Base-by-base conservation (phyloP, 2,888 invertebrate genomes). In the Crematogaster levior region DNA sequence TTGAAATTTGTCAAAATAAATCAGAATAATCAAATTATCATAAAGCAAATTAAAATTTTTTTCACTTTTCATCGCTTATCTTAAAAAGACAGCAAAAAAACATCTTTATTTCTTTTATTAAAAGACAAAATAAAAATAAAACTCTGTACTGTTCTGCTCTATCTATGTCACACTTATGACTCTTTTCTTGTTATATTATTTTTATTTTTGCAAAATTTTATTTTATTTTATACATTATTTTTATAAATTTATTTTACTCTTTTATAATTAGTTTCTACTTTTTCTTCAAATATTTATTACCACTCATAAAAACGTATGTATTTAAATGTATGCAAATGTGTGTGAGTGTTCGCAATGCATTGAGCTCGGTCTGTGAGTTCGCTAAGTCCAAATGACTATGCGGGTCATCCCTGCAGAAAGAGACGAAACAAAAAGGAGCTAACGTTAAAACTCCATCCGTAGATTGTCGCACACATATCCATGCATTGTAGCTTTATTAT, bases 321-420 rank as follows among this genome's bases (percentile, higher is more conserved):
- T 18, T 9, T 51, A 21, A 1, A 21, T 51, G 24, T 18, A 27
- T n/a, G 21, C 0, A 37, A 61, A 61, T 61, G 21, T 37, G n/a
- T 61, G 15, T 15, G 34, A 34, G 12, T 60, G 21, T 61, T 40
- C n/a, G 24, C 24, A 37, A 21, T 37, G n/a, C 21, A 61, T 61
- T 61, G 6, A 61, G 24, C 24, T 40, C 24, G 24, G 15, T 34
- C 0, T 12, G 15, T 24, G 37, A 6, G 15, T 24, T 61, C 6
- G 24, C 61, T 63, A 58, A 58, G 3, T 18, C 58, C 15, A 63
- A 63, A 63, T 63, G 21, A 63, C 61, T 63, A n/a, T 24, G 24
- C n/a, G 24, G 21, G 61, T 63, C 15, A 40, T 40, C 37, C 7
- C 24, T 40, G 7, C 24, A 15, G 37, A 63, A 63, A 40, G 37